Evolutionary conservation across 1,140 invertebrate species (phyloP).

Genomic region (Mamestra configurata): DNA sequence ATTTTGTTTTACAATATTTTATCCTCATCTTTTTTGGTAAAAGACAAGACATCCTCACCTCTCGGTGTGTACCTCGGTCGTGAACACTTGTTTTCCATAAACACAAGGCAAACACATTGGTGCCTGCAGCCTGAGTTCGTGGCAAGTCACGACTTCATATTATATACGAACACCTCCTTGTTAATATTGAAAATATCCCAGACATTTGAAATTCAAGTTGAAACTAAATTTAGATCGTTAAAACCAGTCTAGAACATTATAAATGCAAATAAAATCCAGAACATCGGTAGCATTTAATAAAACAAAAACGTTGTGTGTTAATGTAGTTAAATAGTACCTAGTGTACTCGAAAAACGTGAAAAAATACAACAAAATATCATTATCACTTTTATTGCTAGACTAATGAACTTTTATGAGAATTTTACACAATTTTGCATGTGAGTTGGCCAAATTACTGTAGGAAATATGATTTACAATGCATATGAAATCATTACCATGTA

Average conservation of each 20-base stretch:
- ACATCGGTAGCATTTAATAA: background rate
- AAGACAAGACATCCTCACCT: background rate
- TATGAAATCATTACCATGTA: slow-evolving; percentile 10
- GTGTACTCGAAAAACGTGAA: background rate
- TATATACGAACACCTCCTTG: slow-evolving; percentile 40
- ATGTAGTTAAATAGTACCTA: too few relatives aligned
- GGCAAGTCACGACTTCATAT: slow-evolving; percentile 47
- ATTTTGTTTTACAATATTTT: background rate
- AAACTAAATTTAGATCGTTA: slow-evolving; percentile 15
- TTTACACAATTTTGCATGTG: background rate
- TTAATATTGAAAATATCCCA: slow-evolving; percentile 43
- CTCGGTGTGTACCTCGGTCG: background rate
- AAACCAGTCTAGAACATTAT: slow-evolving; percentile 21
- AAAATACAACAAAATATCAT: background rate
- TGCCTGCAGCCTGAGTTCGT: slow-evolving; percentile 27
- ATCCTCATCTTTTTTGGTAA: background rate
- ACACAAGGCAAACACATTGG: slow-evolving; percentile 34
- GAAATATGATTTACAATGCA: slow-evolving; percentile 1
- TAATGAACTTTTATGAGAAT: background rate
- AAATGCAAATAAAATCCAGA: background rate
- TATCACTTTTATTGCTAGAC: background rate
- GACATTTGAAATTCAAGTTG: slow-evolving; percentile 34
- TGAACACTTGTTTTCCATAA: slow-evolving; percentile 47
- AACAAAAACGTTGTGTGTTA: background rate
- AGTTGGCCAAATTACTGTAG: background rate